These are phyloP conservation scores for Triplophysa yarkandensis DNA, from an alignment of 2,797 vertebrate species.

Conservation along the genomic window DNA sequence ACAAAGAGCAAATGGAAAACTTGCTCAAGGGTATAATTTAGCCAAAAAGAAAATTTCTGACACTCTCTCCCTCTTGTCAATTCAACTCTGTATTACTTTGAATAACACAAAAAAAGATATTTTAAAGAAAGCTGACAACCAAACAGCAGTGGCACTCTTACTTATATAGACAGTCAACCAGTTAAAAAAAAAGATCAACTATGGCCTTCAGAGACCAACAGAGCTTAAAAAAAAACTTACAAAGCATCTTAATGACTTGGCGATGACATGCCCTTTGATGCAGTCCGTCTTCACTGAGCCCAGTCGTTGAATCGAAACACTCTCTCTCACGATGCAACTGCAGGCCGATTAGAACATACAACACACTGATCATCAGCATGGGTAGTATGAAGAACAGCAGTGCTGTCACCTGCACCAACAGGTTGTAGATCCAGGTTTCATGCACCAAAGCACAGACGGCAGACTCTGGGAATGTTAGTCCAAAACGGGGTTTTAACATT, in stretches of 20 bases:
- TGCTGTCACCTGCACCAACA: slow-evolving; percentile 73
- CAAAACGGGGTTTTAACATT: slow-evolving; percentile 60
- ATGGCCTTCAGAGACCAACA: neutral
- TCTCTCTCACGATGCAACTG: slow-evolving; percentile 63
- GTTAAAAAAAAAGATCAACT: too few relatives aligned
- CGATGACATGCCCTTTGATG: slow-evolving; percentile 68
- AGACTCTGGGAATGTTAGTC: slow-evolving; percentile 66
- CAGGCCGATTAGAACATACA: slow-evolving; percentile 76
- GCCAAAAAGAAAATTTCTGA: too few relatives aligned
- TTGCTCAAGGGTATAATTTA: too few relatives aligned
- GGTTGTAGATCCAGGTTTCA: slow-evolving; percentile 74
- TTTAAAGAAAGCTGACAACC: too few relatives aligned
- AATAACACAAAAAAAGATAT: too few relatives aligned
- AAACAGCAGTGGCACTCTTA: too few relatives aligned
- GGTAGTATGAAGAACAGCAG: slow-evolving; percentile 77
- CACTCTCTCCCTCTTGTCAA: too few relatives aligned
- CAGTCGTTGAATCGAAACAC: slow-evolving; percentile 8
- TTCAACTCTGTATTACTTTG: too few relatives aligned
- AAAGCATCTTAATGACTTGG: slow-evolving; percentile 81
- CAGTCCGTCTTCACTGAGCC: slow-evolving; percentile 44
- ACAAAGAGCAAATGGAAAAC: too few relatives aligned
- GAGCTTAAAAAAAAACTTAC: slow-evolving; percentile 60
- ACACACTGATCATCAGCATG: slow-evolving; percentile 72
- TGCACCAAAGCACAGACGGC: slow-evolving; percentile 67
- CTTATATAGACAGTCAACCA: too few relatives aligned